Base-by-base conservation (phyloP, 2,888 invertebrate species). In the Cartodere bifasciata region DNA sequence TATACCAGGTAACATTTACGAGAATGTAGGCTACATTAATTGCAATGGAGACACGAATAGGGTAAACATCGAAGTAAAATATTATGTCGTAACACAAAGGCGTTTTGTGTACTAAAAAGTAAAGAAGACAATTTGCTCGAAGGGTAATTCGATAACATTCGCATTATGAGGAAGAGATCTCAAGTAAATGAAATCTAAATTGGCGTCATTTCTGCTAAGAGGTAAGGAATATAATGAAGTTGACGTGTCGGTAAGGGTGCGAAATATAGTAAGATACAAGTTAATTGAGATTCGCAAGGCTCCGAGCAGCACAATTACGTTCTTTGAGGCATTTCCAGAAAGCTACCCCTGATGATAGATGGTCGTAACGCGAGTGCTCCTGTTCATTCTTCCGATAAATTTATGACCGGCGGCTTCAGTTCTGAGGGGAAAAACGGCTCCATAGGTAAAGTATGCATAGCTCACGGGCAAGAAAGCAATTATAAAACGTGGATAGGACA, bases 401-500 rank as follows among this genome's bases (percentile, higher is more conserved):
- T 50, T 50, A 50, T 49, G 47, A 38, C 40, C 44, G 38, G 37
- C 11, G 16, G 6, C 11, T 16, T 15, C 28, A 28, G 16, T 13
- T 28, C 16, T 13, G 11, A 11, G 23, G 24, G 7, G 24, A 16
- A 5, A 2, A 12, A 23, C 13, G 12, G 15, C n/a, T 14, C 9
- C 11, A 30, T 13, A 12, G 41, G 35, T 34, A 34, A 35, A 38
- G 34, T 36, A 40, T 45, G 48, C 48, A 44, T 46, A 44, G 49
- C 53, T 50, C 34, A 36, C 44, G 52, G 53, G 49, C 49, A 54
- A 54, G 52, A 53, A 54, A 54, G 52, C 55, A 53, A 54, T 53
- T 53, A 54, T 51, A 50, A 52, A 52, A 50, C 49, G 49, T 45
- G 50, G 48, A 45, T 44, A 45, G 46, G 47, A 49, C 48, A 48